Evolutionary conservation across 2,888 invertebrate species (phyloP), one percentile per base, ranked within the genome.

Genomic region (Perithous albicinctus): DNA sequence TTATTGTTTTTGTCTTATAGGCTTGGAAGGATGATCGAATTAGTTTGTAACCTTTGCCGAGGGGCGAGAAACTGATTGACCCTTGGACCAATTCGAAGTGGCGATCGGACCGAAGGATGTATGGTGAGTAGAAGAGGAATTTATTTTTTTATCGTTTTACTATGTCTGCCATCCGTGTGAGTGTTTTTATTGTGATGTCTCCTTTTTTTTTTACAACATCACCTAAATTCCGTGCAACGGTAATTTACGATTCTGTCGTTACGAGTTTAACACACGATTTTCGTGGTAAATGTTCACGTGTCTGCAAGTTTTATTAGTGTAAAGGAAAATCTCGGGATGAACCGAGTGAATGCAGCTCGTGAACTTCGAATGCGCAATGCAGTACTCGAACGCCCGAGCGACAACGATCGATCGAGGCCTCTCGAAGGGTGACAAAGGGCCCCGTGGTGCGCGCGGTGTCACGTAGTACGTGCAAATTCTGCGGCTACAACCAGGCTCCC

Each of bases 391-490:
- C 64, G 59, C 35, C 41, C 77, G 73, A 66, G 38, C 64, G 74
- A 74, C 69, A 74, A 78, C 63, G 78, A 81, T 81, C 78, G 78
- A 81, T 81, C 69, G 78, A 54, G 69, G 48, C 74, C 81, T 80
- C 82, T 84, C 63, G 76, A 79, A 70, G 66, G 76, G 78, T 72
- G 73, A 82, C 79, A 74, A 72, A 70, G 54, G 70, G 56, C 48
- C 73, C 72, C 51, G 66, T 59, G 54, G 76, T 77, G 79, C 59
- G 54, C 66, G 61, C 54, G 69, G 70, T 32, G 29, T 54, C 32
- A 63, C 70, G 72, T 69, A 61, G 82, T 80, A 78, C 81, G 74
- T 78, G 73, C 82, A 75, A 76, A 77, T 83, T 79, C 54, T 78
- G 78, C 70, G 66, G 79, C 81, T 64, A 61, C 66, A 32, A 61